Percentiles rank a stretch among this genome's conserved stretches.
Conservation (phyloP, 2,797 vertebrate genomes). For the Discoglossus pictus region DNA sequence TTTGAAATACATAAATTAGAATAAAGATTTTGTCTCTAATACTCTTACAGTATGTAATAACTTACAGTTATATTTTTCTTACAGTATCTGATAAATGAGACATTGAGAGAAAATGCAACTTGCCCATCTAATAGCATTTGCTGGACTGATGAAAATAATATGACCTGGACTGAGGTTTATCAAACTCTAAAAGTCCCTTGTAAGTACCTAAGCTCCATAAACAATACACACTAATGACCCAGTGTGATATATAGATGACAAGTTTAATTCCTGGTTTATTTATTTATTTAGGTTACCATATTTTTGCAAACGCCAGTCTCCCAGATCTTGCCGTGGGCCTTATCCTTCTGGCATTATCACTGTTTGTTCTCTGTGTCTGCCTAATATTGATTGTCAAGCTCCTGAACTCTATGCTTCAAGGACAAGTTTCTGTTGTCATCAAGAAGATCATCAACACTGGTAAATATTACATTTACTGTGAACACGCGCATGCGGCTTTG, state of each 20-base stretch:
- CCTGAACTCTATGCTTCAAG: slow-evolving; percentile 91
- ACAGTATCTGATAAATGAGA: slow-evolving; percentile 74
- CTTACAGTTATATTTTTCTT: neutral
- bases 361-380: slow-evolving; percentile 85
- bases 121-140: slow-evolving; percentile 74
- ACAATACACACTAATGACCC: too few relatives aligned
- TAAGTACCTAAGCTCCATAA: slow-evolving; percentile 65
- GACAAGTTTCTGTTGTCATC: slow-evolving; percentile 89
- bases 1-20: too few relatives aligned
- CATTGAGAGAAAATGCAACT: slow-evolving; percentile 67
- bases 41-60: too few relatives aligned
- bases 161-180: slow-evolving; percentile 77
- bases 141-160: slow-evolving; percentile 67
- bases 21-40: too few relatives aligned
- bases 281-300: slow-evolving; percentile 77
- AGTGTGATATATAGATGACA: neutral
- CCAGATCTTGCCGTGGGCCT: slow-evolving; percentile 84
- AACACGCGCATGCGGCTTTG: too few relatives aligned
- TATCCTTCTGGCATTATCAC: slow-evolving; percentile 82
- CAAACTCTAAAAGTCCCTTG: slow-evolving; percentile 74
- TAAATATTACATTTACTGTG: slow-evolving; percentile 64
- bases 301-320: slow-evolving; percentile 75
- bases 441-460: slow-evolving; percentile 97
- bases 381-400: slow-evolving; percentile 93
- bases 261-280: neutral